Base-by-base conservation (phyloP, 1,140 invertebrate genomes). In the Onthophagus taurus region DNA sequence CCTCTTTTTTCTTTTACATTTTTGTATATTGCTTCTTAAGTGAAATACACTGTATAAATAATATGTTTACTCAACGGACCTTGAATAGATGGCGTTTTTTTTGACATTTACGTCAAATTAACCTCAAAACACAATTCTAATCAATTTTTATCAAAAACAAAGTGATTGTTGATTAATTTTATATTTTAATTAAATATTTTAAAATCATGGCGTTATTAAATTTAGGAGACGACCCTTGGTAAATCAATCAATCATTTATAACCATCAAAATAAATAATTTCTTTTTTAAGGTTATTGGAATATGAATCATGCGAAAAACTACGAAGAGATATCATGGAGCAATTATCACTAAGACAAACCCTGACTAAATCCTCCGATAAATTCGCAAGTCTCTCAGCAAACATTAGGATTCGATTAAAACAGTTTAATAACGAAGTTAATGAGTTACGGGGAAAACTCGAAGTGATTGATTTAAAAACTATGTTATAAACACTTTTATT, bases 271-370 rank as follows among this genome's bases (percentile, higher is more conserved):
- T 11, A 14, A 20, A 17, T 36, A 12, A 31, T 49, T 49, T 42
- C 47, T 46, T 17, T 42, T 41, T 57, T 43, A 42, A 81, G 80
- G 80, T 61, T 80, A 3, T 55, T 66, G 0, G 79, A 81, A 53
- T 70, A 80, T 59, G 79, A 81, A 47, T 70, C 74, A 0, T 82
- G 79, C 52, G 76, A 81, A 54, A 73, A 73, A 38, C 53, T 81
- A 2, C 71, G 71, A 45, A 68, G 77, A 42, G 72, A 78, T 48
- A 75, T 83, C 30, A 72, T 78, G 61, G 72, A 75, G 48, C 70
- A 77, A 48, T 45, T 83, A 0, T 72, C 72, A 1, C 47, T 67
- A 17, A 66, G 79, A 24, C 70, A 76, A 51, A 64, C 65, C 43
- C 60, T 73, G 39, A 53, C 65, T 17, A 70, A 65, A 52, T 63